Evolutionary conservation across 2,797 vertebrate species (phyloP), one percentile per base, ranked within the genome.

Genomic region (Craterocephalus amniculus): DNA sequence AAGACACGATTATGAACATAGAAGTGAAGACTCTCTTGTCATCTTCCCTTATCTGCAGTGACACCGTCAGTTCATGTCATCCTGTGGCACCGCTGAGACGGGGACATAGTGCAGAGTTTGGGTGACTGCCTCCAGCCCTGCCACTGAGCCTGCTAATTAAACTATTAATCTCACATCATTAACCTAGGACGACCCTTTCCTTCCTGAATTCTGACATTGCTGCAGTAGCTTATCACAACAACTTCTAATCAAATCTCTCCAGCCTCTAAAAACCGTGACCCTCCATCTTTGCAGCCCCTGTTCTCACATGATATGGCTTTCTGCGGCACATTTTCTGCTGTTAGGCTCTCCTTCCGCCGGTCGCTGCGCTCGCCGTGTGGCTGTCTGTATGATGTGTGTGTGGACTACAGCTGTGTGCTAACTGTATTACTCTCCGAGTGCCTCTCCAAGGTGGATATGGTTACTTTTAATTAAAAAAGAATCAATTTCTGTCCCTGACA

Each of bases 391-490:
- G 70, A 84, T 72, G 80, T 73, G 81, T 73, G 81, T 63, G 60
- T 66, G 80, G 89, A 86, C 79, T 87, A 63, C 93, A 93, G 91
- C 92, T 92, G 92, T 80, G 82, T 65, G 75, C 81, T 92, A 93
- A 93, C 91, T 86, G 68, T 83, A 93, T 93, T 92, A 91, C 80
- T 83, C 85, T 79, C 79, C 52, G 63, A 93, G 89, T 85, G 89
- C 81, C 83, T 90, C 89, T 91, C 84, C 74, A 83, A 90, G 86
- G 89, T 88, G 88, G 90, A 92, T 92, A 86, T 80, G 86, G 91
- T 91, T 93, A 91, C 92, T 92, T 94, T 94, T 92, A 94, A 94
- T 94, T 94, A 93, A 92, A 91, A 92, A 87, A 89, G 72, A 93
- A 94, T 94, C 92, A 79, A 94, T 94, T 93, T 90, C 83, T 83